Evolutionary conservation across 2,113 vertebrate species (phyloP), one percentile per base, ranked within the genome.

Genomic region (Rhinopomastus cyanomelas): DNA sequence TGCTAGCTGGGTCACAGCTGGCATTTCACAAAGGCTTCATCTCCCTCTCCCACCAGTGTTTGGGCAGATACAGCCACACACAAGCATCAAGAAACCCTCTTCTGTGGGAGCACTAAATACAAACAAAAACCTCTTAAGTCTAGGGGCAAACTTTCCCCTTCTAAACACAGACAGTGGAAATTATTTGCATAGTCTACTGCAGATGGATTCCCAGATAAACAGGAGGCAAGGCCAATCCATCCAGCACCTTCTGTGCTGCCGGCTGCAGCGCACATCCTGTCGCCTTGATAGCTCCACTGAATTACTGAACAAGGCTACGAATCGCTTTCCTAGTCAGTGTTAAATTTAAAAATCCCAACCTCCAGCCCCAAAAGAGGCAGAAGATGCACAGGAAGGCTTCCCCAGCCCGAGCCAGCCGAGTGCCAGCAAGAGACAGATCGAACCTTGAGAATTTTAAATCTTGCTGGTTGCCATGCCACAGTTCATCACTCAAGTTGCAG

Each of bases 401-500:
- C 48, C 81, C 65, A 1, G 5, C 46, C 42, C 30, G 2, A 72
- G 76, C 79, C 89, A 87, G 79, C 25, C 5, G 2, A 81, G 60
- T 57, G 81, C 83, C 89, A 88, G 66, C 81, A 81, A 77, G 64
- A 89, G 81, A 95, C 74, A 85, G 81, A 94, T 92, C 30, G 48
- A 88, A 80, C 77, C 61, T 55, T 37, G 62, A 92, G 90, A 94
- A 95, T 95, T 91, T 95, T 95, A 96, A 95, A 96, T 94, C 94
- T 94, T 88, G 81, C 78, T 48, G 82, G 74, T 88, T 95, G 93
- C 96, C 3, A 2, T 91, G 92, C 91, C 94, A 93, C 91, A 96
- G 96, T 96, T 96, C 92, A 96, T 97, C 95, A 96, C 87, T 91
- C 82, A 94, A 95, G 91, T 96, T 95, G 85, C 94, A 96, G 94